Evolutionary conservation across 2,113 vertebrate genomes (phyloP).

Genomic region (Nothoprocta pentlandii): DNA sequence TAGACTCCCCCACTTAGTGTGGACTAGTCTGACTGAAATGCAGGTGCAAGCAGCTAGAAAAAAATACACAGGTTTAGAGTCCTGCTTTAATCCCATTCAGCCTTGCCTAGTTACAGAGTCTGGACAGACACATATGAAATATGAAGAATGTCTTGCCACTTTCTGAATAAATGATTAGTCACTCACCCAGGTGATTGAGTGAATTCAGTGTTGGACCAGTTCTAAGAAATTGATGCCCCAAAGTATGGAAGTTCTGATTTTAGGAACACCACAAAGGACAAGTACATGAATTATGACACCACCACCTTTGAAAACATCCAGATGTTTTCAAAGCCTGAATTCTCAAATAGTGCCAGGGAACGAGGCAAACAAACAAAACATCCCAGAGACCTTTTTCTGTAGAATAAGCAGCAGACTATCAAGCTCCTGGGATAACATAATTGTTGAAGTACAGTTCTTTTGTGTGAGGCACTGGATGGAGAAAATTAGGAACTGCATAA

Average conservation of each 20-base stretch:
- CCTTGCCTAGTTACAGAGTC: not conserved
- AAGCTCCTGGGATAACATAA: not conserved
- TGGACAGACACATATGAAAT: not conserved
- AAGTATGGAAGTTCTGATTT: not conserved
- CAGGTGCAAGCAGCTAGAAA: not conserved
- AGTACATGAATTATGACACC: not conserved
- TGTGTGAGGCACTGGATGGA: not conserved
- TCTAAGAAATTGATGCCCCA: not conserved
- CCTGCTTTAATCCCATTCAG: not conserved
- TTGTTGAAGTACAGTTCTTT: not conserved
- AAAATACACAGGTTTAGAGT: not conserved
- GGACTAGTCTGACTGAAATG: not conserved
- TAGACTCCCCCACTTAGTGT: not conserved
- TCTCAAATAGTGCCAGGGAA: not conserved
- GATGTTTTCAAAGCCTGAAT: not conserved
- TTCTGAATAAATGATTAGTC: constrained; percentile 24
- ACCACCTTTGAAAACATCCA: too few relatives aligned
- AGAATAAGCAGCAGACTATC: not conserved
- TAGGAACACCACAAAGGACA: not conserved
- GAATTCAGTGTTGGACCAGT: not conserved
- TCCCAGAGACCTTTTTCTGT: not conserved
- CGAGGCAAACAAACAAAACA: not conserved
- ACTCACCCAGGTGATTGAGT: not conserved
- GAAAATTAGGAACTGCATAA: constrained; percentile 10
- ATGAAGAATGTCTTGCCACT: constrained; percentile 3